Percentiles rank a stretch among this genome's conserved stretches.
These are phyloP conservation scores for Drosophila lowei DNA, from an alignment of 1,140 invertebrate genomes.

Conservation along the genomic window DNA sequence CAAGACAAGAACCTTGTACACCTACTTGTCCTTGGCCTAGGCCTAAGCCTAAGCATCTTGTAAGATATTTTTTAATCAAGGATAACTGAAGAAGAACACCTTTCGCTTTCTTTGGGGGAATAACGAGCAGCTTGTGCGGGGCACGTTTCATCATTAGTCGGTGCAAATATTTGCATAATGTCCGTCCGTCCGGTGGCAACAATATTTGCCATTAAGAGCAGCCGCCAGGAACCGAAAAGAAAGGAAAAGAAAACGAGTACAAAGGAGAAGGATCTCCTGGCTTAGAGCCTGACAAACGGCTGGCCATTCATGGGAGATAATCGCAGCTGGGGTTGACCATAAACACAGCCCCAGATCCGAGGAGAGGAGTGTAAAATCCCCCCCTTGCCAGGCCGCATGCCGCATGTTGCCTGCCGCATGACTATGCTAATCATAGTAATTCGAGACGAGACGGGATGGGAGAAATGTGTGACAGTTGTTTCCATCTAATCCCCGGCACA, in stretches of 20 bases:
- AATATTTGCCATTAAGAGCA: slow-evolving; percentile 58
- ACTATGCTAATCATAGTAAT: slow-evolving; percentile 76
- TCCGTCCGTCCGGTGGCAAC: slow-evolving; percentile 14
- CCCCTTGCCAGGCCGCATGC: neutral
- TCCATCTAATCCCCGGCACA: slow-evolving; percentile 72
- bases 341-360: slow-evolving; percentile 33
- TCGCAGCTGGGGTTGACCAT: slow-evolving; percentile 48
- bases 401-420: neutral
- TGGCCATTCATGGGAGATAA: slow-evolving; percentile 39
- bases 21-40: slow-evolving; percentile 39
- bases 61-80: slow-evolving; percentile 61
- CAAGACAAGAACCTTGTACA: slow-evolving; percentile 26
- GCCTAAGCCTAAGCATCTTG: slow-evolving; percentile 41
- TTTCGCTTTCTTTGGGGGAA: slow-evolving; percentile 63
- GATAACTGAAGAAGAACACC: slow-evolving; percentile 36
- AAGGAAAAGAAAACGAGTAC: slow-evolving; percentile 3
- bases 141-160: slow-evolving; percentile 67
- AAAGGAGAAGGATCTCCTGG: slow-evolving; percentile 34
- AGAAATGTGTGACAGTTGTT: slow-evolving; percentile 78
- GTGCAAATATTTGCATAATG: slow-evolving; percentile 80
- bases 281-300: slow-evolving; percentile 61
- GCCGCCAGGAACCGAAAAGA: slow-evolving; percentile 11
- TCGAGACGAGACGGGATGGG: slow-evolving; percentile 37
- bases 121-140: slow-evolving; percentile 59
- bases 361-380: slow-evolving; percentile 8